Base-by-base conservation (phyloP, 2,797 vertebrate species). In the Zalophus californianus region DNA sequence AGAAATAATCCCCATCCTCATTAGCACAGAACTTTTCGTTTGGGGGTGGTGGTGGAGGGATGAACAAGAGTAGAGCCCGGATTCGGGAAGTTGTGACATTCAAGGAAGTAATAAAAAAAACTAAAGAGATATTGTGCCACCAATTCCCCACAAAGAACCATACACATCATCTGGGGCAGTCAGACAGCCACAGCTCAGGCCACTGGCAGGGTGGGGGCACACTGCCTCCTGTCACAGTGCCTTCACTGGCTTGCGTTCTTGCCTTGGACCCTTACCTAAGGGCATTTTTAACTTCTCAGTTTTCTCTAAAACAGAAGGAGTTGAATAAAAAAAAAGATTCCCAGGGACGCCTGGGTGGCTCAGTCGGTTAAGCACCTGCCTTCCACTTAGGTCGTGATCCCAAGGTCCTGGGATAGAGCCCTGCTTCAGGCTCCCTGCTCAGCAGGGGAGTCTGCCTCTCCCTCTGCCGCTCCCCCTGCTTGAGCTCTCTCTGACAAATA, bases 1-100 rank as follows among this genome's bases (percentile, higher is more conserved):
- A 93, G 79, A 93, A 94, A 96, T 79, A 94, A 97, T 68, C 54
- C 94, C 90, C 95, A 94, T 82, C 83, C 50, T 96, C 83, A 86
- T 96, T 94, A 97, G 58, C 95, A 96, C 41, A 88, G 52, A 92
- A 60, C 23, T 79, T 93, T 78, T 32, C 7, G 3, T 75, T 93
- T 70, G 5, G 48, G 32, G 60, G 29, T 54, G 35, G n/a, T 75
- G 8, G 78, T 8, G 9, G 62, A 96, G 35, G 77, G 38, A 90
- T 18, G 23, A 78, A 83, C 60, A 78, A 78, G n/a, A 91, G 27
- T 32, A 52, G 25, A 90, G 35, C 52, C n/a, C 20, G 48, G 32
- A 56, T 77, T 50, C 68, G 6, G 70, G 56, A 9, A 68, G 66
- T 18, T 38, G 29, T 64, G 70, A 93, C 52, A 38, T 62, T 70